Conservation (phyloP, 2,888 invertebrate species). For the Phragmatobia fuliginosa region DNA sequence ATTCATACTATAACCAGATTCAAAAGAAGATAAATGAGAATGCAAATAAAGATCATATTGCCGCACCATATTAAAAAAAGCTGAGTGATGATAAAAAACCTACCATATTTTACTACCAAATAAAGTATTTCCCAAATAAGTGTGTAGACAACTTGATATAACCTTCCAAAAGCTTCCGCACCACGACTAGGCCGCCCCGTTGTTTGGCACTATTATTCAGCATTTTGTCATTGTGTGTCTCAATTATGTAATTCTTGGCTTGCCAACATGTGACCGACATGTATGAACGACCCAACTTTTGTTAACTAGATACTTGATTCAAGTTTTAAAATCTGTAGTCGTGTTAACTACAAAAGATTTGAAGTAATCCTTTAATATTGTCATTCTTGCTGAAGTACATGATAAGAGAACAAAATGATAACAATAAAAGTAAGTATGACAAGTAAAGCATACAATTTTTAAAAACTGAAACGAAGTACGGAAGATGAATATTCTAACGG, state of each 20-base stretch:
- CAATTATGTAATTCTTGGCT: slow-evolving; percentile 46
- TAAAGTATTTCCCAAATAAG: slow-evolving; percentile 25
- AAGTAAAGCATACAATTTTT: slow-evolving; percentile 6
- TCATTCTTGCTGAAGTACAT: slow-evolving; percentile 2
- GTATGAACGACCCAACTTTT: slow-evolving; percentile 4
- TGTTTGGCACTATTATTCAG: slow-evolving; percentile 35
- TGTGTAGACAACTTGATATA: slow-evolving; percentile 18
- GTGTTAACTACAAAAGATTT: slow-evolving; percentile 6
- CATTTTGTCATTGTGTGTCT: slow-evolving; percentile 42
- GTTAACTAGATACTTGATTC: neutral
- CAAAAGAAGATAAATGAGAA: slow-evolving; percentile 19
- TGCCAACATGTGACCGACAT: slow-evolving; percentile 36
- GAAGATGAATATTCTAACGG: neutral
- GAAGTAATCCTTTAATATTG: slow-evolving; percentile 2
- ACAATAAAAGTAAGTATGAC: slow-evolving; percentile 7
- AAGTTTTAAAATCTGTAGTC: neutral
- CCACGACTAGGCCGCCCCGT: slow-evolving; percentile 17
- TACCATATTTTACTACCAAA: slow-evolving; percentile 36
- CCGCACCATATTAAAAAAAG: slow-evolving; percentile 15
- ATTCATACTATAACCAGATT: slow-evolving; percentile 11
- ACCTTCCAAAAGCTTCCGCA: slow-evolving; percentile 43
- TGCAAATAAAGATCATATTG: slow-evolving; percentile 21
- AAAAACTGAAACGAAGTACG: slow-evolving; percentile 12
- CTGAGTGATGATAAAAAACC: slow-evolving; percentile 19
- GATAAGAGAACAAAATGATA: slow-evolving; percentile 9